A percentile compares a stretch with the other conserved stretches of the same genome.
Conservation (phyloP, 2,113 vertebrate species). For the Eurypyga helias region DNA sequence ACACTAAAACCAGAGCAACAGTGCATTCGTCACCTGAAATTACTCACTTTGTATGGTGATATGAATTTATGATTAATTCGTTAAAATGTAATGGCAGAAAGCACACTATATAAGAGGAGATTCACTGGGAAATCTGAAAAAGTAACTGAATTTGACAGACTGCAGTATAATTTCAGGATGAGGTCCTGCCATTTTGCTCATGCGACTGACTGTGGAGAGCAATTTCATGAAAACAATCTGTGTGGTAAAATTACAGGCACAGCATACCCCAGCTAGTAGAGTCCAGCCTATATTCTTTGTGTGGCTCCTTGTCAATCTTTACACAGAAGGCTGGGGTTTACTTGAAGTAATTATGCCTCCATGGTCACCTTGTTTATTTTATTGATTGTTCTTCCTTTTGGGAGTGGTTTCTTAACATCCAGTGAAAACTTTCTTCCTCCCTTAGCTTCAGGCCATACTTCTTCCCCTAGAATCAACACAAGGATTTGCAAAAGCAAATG, state of each 20-base stretch:
- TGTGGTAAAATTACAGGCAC: neutral
- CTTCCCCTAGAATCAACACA: neutral
- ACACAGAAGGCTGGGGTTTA: neutral
- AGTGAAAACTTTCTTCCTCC: neutral
- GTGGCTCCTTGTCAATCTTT: neutral
- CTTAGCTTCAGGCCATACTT: neutral
- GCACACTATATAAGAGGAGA: neutral
- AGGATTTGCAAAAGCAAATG: neutral
- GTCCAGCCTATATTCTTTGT: neutral
- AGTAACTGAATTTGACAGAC: neutral
- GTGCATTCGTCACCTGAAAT: neutral
- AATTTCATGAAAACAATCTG: neutral
- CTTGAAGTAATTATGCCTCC: neutral
- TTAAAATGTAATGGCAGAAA: neutral
- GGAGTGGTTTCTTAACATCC: neutral
- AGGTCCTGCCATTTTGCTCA: neutral
- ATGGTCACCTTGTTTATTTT: neutral
- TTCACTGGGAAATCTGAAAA: neutral
- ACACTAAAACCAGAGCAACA: neutral
- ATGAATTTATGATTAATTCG: neutral
- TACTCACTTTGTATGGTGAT: neutral
- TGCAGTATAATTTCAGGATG: neutral
- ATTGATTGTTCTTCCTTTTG: neutral
- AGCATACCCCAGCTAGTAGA: neutral
- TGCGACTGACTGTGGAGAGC: neutral